Conservation (phyloP, 2,797 vertebrate genomes). For the Steatocranus sp. region DNA sequence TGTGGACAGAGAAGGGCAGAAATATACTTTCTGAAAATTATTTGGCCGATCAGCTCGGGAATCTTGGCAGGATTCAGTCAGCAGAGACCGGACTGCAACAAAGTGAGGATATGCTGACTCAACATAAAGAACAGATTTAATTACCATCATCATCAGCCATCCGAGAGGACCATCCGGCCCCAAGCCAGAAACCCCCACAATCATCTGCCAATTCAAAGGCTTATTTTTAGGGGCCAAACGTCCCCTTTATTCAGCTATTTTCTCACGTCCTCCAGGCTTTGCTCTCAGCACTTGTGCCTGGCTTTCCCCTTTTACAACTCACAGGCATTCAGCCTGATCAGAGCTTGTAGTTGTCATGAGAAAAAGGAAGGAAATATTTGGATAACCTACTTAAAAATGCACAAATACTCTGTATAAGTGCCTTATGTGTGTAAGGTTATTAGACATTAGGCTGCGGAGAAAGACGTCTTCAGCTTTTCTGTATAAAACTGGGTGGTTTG, state of each 20-base stretch:
- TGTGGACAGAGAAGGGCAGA: constrained; percentile 40
- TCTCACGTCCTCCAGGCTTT: constrained; percentile 40
- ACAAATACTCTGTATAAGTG: background rate
- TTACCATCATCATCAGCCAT: constrained; percentile 71
- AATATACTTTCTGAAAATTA: constrained; percentile 73
- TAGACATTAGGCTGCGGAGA: background rate
- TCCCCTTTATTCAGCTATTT: constrained; percentile 18
- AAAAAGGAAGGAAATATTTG: background rate
- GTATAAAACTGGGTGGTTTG: background rate
- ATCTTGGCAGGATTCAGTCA: constrained; percentile 85
- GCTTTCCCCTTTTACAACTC: background rate
- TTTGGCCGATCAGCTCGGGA: constrained; percentile 80
- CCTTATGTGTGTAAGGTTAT: background rate
- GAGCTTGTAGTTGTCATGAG: background rate
- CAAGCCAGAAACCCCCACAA: constrained; percentile 36
- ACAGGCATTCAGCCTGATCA: background rate
- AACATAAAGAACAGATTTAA: constrained; percentile 82
- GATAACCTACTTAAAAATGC: background rate
- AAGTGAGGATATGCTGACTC: constrained; percentile 88
- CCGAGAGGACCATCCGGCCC: constrained; percentile 42
- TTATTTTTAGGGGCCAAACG: constrained; percentile 61
- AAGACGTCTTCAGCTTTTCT: background rate
- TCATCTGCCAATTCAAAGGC: constrained; percentile 51
- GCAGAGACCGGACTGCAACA: constrained; percentile 81
- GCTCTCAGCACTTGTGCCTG: constrained; percentile 12